A percentile compares a stretch with the other conserved stretches of the same genome.
These are phyloP conservation scores for Drosophila melanica DNA, from an alignment of 1,140 invertebrate species.

Conservation along the genomic window DNA sequence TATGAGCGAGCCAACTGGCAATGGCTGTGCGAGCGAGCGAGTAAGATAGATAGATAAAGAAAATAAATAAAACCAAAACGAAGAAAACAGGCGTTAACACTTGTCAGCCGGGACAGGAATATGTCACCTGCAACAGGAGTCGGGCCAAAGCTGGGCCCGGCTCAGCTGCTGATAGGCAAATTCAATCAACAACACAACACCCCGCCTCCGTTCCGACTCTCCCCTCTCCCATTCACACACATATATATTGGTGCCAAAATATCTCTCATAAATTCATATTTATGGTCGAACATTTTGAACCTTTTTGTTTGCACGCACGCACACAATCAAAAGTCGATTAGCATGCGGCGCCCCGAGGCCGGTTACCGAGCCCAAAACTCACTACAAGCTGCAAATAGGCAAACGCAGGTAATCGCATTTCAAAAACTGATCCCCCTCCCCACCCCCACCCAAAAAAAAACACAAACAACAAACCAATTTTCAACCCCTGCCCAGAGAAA, in stretches of 20 bases:
- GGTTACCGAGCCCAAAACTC: constrained; percentile 29
- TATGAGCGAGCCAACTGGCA: constrained; percentile 39
- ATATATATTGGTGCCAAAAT: constrained; percentile 48
- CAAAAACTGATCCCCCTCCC: constrained; percentile 34
- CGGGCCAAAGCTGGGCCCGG: not conserved
- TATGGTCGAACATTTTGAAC: constrained; percentile 71
- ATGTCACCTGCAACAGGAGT: constrained; percentile 66
- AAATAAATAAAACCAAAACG: constrained; percentile 30
- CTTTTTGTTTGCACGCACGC: constrained; percentile 60
- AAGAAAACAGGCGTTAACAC: constrained; percentile 67
- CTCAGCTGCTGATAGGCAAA: constrained; percentile 37
- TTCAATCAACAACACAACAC: constrained; percentile 74
- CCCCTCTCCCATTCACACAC: constrained; percentile 2
- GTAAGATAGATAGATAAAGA: not conserved
- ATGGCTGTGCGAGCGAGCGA: constrained; percentile 11
- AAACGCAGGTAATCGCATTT: constrained; percentile 82
- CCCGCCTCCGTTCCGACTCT: not conserved
- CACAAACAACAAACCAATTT: constrained; percentile 69
- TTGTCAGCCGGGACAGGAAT: constrained; percentile 70
- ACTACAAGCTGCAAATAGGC: constrained; percentile 74
- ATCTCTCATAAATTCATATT: constrained; percentile 72
- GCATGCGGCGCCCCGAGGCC: constrained; percentile 57
- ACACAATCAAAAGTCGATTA: constrained; percentile 81
- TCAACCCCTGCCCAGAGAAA: constrained; percentile 57
- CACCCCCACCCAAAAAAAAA: constrained; percentile 23